phyloP scores from a whole-genome alignment of 2,113 vertebrate genomes.

The Lampris megalopsis region DNA sequence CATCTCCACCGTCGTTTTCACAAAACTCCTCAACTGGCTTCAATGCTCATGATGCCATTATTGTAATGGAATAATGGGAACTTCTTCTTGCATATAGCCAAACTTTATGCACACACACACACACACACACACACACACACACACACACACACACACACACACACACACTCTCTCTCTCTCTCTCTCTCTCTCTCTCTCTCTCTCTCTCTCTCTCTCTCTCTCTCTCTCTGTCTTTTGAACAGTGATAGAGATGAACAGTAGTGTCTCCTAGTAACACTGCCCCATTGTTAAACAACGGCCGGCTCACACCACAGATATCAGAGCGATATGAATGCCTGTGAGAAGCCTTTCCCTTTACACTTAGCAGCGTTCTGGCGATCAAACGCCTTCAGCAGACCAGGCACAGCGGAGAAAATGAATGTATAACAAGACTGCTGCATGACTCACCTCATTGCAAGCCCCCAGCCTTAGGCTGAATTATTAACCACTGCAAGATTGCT shows the following conservation, averaged over 20 bases:
- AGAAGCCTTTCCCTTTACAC: conserved; percentile 74
- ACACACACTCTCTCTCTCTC: neutral
- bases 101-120: conserved; percentile 1
- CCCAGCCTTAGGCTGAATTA: conserved; percentile 75
- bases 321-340: conserved; percentile 77
- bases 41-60: conserved; percentile 48
- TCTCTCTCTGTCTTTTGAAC: neutral
- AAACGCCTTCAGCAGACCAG: conserved; percentile 70
- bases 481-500: conserved; percentile 67
- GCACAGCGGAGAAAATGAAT: conserved; percentile 76
- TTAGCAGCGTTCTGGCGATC: conserved; percentile 72
- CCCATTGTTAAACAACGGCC: conserved; percentile 36
- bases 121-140: conserved; percentile 1
- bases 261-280: conserved; percentile 11
- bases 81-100: conserved; percentile 29
- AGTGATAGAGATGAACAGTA: conserved; percentile 10
- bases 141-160: neutral
- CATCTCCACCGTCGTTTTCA: conserved; percentile 51
- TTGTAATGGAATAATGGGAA: conserved; percentile 32
- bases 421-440: conserved; percentile 77
- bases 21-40: conserved; percentile 54
- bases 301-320: conserved; percentile 56
- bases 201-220: too few species aligned
- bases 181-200: too few species aligned
- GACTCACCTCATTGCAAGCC: conserved; percentile 71